phyloP scores from a whole-genome alignment of 2,888 invertebrate species.

The Helleia helle region DNA sequence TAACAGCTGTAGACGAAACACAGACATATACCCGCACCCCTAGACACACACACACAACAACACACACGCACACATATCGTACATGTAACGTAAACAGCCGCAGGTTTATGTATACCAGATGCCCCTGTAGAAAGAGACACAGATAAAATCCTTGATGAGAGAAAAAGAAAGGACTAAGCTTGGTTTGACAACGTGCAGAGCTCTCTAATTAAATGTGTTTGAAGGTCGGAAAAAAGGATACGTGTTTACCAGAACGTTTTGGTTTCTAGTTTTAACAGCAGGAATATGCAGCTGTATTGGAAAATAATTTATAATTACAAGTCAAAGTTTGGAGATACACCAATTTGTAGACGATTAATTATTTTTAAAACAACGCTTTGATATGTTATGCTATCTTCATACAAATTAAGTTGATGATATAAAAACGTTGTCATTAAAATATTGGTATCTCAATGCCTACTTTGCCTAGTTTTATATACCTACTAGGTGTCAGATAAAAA shows the following conservation, averaged over 20 bases:
- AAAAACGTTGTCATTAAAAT: too few species aligned
- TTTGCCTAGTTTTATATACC: too few species aligned
- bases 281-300: slow-evolving; percentile 30
- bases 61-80: slow-evolving; percentile 30
- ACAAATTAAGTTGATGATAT: too few species aligned
- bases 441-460: too few species aligned
- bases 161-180: slow-evolving; percentile 45
- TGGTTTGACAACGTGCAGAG: slow-evolving; percentile 57
- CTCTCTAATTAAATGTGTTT: slow-evolving; percentile 64
- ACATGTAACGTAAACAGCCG: slow-evolving; percentile 61
- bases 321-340: too few species aligned
- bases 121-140: slow-evolving; percentile 64
- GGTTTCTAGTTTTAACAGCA: slow-evolving; percentile 3
- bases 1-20: slow-evolving; percentile 66
- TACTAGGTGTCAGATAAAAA: too few species aligned
- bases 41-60: slow-evolving; percentile 33
- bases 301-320: too few species aligned
- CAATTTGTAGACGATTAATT: too few species aligned
- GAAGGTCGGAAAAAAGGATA: slow-evolving; percentile 57
- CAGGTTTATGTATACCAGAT: slow-evolving; percentile 71
- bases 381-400: too few species aligned
- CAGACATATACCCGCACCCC: slow-evolving; percentile 61
- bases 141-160: slow-evolving; percentile 39
- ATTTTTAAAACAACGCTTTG: too few species aligned
- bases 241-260: slow-evolving; percentile 26